phyloP scores from a whole-genome alignment of 2,113 vertebrate species.

The Tetrao urogallus region DNA sequence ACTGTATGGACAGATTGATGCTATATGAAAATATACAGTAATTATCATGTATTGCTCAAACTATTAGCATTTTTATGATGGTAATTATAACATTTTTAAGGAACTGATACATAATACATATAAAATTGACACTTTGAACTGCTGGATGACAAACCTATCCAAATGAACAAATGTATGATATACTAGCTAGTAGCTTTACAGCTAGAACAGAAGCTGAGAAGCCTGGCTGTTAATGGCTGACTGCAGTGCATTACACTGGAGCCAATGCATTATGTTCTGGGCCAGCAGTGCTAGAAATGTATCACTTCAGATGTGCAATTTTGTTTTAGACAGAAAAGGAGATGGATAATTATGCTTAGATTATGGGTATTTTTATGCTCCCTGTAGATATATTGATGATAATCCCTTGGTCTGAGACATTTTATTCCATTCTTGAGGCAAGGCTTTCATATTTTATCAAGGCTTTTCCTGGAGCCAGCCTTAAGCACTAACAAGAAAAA shows the following conservation, averaged over 20 bases:
- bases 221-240: background rate
- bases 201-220: background rate
- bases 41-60: background rate
- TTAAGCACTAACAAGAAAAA: conserved; percentile 48
- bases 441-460: conserved; percentile 53
- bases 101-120: background rate
- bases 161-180: background rate
- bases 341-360: conserved; percentile 9
- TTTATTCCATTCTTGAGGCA: conserved; percentile 38
- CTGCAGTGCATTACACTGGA: background rate
- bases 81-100: background rate
- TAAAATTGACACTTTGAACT: background rate
- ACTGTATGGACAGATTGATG: background rate
- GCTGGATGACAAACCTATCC: background rate
- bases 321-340: background rate
- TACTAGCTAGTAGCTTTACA: background rate
- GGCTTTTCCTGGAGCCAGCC: conserved; percentile 32
- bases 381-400: background rate
- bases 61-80: background rate
- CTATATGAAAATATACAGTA: background rate
- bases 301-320: background rate
- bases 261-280: background rate
- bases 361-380: background rate
- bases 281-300: background rate
- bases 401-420: background rate